phyloP scores from a whole-genome alignment of 2,113 vertebrate genomes.

The Pachycephala philippinensis region DNA sequence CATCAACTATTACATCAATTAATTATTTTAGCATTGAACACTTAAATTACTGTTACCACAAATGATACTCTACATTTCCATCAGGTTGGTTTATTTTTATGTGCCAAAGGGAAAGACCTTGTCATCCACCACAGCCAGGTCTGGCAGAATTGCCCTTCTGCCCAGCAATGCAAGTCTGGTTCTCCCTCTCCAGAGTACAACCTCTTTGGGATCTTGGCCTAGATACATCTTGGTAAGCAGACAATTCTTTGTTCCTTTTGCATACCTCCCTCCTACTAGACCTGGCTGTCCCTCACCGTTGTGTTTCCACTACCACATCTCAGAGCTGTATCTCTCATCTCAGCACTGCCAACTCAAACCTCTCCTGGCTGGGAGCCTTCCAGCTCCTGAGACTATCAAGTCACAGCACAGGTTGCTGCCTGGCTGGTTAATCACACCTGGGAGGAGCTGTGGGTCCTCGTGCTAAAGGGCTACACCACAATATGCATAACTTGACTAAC shows the following conservation, averaged over 20 bases:
- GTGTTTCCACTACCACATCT: neutral
- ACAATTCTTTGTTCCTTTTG: neutral
- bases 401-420: neutral
- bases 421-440: neutral
- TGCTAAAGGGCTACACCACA: neutral
- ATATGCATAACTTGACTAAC: neutral
- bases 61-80: neutral
- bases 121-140: neutral
- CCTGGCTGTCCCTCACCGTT: neutral
- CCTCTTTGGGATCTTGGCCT: neutral
- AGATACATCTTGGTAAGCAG: neutral
- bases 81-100: neutral
- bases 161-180: neutral
- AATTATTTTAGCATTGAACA: neutral
- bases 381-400: neutral
- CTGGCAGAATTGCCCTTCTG: neutral
- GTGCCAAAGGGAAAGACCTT: neutral
- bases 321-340: neutral
- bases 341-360: neutral
- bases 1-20: neutral
- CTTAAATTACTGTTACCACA: neutral
- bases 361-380: neutral
- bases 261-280: neutral
- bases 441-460: neutral
- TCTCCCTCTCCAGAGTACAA: neutral